phyloP scores from a whole-genome alignment of 2,113 vertebrate species.

The Oenanthe oenanthe region DNA sequence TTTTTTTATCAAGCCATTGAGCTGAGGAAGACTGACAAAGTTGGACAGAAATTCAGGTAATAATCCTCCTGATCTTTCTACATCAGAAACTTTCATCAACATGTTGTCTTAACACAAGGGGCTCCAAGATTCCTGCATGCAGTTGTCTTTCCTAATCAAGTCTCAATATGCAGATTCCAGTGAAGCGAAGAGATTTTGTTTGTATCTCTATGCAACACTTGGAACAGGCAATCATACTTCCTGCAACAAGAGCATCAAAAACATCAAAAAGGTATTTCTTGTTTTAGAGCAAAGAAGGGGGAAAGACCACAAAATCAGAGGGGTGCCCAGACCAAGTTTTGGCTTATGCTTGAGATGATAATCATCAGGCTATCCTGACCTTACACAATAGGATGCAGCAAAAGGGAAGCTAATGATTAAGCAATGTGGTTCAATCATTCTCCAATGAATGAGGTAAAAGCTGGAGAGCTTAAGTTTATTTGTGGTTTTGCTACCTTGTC shows the following conservation, averaged over 20 bases:
- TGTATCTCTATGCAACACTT: background rate
- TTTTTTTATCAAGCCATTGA: background rate
- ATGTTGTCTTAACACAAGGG: background rate
- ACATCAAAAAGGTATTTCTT: background rate
- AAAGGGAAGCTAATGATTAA: background rate
- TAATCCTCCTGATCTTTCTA: background rate
- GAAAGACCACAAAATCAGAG: background rate
- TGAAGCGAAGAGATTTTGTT: background rate
- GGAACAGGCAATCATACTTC: background rate
- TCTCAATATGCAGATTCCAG: background rate
- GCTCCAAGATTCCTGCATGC: background rate
- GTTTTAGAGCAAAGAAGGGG: background rate
- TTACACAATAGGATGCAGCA: background rate
- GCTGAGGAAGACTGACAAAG: background rate
- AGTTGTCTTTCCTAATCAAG: background rate
- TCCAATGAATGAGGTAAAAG: background rate
- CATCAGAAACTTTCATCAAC: background rate
- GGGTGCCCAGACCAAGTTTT: background rate
- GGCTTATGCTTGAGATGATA: background rate
- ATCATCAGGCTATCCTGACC: background rate
- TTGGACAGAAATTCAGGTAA: background rate
- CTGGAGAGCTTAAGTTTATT: background rate
- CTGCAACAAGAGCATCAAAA: background rate
- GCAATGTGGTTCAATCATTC: background rate
- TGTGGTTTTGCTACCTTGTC: background rate